These are phyloP conservation scores for Leptinotarsa texana DNA, from an alignment of 1,140 invertebrate genomes.

Conservation along the genomic window DNA sequence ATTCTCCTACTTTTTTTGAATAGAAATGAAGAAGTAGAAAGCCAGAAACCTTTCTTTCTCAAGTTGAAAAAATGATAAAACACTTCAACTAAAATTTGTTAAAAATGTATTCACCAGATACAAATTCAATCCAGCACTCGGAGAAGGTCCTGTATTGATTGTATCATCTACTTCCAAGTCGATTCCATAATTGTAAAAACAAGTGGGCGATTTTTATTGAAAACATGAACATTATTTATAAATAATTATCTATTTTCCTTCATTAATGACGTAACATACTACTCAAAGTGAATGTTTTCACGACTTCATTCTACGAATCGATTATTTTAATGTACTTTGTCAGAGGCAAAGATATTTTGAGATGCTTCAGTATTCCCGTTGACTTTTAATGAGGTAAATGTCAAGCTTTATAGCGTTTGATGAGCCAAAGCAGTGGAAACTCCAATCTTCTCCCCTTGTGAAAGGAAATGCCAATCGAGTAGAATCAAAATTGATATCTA, in stretches of 20 bases:
- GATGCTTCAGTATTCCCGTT: not conserved
- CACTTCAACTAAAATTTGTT: too few species aligned
- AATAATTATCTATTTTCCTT: conserved; percentile 1
- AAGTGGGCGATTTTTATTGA: too few species aligned
- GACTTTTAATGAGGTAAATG: conserved; percentile 18
- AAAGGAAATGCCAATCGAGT: not conserved
- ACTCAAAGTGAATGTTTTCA: not conserved
- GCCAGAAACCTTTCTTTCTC: too few species aligned
- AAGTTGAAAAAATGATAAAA: too few species aligned
- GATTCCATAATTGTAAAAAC: too few species aligned
- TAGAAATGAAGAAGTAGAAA: too few species aligned
- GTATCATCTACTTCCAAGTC: too few species aligned
- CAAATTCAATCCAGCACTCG: too few species aligned
- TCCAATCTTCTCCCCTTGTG: not conserved
- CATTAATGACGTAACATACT: not conserved
- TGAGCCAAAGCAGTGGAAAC: conserved; percentile 1
- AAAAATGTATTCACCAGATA: too few species aligned
- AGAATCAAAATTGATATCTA: not conserved
- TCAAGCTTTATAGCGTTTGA: not conserved
- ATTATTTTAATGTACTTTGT: not conserved
- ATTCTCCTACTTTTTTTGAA: too few species aligned
- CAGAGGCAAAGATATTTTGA: not conserved
- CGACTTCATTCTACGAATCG: not conserved
- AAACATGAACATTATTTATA: not conserved
- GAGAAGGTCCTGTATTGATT: too few species aligned